Percentiles rank a stretch among this genome's conserved stretches.
phyloP scores from a whole-genome alignment of 2,113 vertebrate genomes.

The Sisor rabdophorus region DNA sequence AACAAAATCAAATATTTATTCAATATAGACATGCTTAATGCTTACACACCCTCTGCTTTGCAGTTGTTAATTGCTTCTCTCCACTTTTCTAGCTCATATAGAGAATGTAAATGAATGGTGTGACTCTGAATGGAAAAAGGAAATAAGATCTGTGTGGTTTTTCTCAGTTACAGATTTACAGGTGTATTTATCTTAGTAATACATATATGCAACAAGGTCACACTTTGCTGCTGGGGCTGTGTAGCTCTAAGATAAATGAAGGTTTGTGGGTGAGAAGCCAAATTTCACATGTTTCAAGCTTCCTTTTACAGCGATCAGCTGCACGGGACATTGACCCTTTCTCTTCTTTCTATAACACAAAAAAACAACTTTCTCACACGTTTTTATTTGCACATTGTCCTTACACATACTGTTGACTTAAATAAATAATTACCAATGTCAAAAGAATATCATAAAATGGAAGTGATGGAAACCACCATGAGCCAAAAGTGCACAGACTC shows the following conservation, averaged over 20 bases:
- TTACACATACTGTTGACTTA: background rate
- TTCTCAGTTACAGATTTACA: background rate
- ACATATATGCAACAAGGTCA: background rate
- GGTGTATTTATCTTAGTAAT: background rate
- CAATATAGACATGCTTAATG: background rate
- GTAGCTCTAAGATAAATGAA: slow-evolving; percentile 63
- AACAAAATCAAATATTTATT: background rate
- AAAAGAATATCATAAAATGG: background rate
- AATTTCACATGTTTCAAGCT: slow-evolving; percentile 68
- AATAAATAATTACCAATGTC: background rate
- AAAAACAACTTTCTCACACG: slow-evolving; percentile 33
- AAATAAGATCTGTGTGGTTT: background rate
- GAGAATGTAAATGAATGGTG: slow-evolving; percentile 59
- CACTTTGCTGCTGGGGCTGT: slow-evolving; percentile 68
- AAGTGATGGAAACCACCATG: background rate
- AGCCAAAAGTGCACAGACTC: background rate
- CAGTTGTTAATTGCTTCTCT: slow-evolving; percentile 63
- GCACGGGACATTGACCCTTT: slow-evolving; percentile 42
- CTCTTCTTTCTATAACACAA: slow-evolving; percentile 52
- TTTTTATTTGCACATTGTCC: background rate
- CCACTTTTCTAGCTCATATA: slow-evolving; percentile 69
- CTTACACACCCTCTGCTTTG: slow-evolving; percentile 63
- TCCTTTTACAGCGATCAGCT: slow-evolving; percentile 60
- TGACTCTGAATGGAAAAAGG: slow-evolving; percentile 59
- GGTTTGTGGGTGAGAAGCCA: slow-evolving; percentile 61